A percentile compares a stretch with the other conserved stretches of the same genome.
Conservation (phyloP, 2,888 invertebrate species). For the Phortica magna region DNA sequence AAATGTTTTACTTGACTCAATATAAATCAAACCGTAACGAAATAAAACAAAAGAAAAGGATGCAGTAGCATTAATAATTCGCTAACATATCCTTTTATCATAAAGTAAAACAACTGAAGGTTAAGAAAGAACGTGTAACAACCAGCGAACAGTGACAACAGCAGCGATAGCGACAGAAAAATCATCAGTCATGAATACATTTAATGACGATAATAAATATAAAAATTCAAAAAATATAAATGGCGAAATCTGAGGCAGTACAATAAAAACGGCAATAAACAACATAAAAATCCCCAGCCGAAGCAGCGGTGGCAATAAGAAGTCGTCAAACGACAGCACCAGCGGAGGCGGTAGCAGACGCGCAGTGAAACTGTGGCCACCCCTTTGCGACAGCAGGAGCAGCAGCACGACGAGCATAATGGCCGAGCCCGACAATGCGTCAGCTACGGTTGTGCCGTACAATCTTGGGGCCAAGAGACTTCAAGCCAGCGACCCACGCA, state of each 20-base stretch:
- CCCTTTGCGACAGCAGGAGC: constrained; percentile 1
- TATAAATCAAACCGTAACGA: background rate
- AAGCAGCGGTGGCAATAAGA: constrained; percentile 2
- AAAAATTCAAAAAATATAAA: constrained; percentile 60
- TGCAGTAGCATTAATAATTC: constrained; percentile 31
- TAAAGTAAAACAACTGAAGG: constrained; percentile 26
- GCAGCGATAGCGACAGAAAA: constrained; percentile 38
- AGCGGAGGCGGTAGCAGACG: constrained; percentile 33
- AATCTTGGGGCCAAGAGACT: background rate
- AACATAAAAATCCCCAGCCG: constrained; percentile 57
- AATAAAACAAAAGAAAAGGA: constrained; percentile 38
- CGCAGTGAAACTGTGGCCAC: background rate
- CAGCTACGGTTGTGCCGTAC: background rate
- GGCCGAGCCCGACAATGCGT: constrained; percentile 19
- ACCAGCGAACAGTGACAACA: constrained; percentile 38
- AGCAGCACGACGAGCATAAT: constrained; percentile 9
- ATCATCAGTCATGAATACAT: constrained; percentile 27
- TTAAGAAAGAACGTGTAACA: constrained; percentile 22
- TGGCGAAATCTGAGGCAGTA: constrained; percentile 57
- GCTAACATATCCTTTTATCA: constrained; percentile 31
- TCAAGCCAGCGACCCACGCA: constrained; percentile 41
- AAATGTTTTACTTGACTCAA: background rate
- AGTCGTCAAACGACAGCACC: constrained; percentile 43
- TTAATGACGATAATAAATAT: constrained; percentile 58
- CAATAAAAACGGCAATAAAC: constrained; percentile 62